These are phyloP conservation scores for Dunckerocampus dactyliophorus DNA, from an alignment of 2,113 vertebrate genomes.

Conservation along the genomic window DNA sequence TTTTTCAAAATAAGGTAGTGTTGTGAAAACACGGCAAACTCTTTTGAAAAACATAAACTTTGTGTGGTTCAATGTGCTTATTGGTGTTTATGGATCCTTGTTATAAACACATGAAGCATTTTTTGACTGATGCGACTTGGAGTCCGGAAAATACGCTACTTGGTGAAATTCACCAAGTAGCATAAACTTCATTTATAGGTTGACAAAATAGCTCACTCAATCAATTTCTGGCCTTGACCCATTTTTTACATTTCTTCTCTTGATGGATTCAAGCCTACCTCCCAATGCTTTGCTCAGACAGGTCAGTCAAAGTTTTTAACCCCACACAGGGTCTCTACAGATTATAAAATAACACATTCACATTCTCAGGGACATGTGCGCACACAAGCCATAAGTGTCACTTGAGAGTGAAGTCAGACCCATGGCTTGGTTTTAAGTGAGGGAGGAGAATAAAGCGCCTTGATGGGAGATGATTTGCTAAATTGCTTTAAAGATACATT, in stretches of 20 bases:
- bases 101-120: background rate
- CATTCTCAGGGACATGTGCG: background rate
- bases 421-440: slow-evolving; percentile 10
- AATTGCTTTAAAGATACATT: background rate
- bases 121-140: too few relatives aligned
- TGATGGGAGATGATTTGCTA: slow-evolving; percentile 5
- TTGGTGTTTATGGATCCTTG: background rate
- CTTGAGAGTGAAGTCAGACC: slow-evolving; percentile 9
- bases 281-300: slow-evolving; percentile 12
- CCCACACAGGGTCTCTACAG: slow-evolving; percentile 1
- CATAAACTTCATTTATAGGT: too few relatives aligned
- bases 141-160: too few relatives aligned
- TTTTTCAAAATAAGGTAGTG: background rate
- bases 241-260: slow-evolving; percentile 12
- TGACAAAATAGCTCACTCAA: background rate
- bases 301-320: slow-evolving; percentile 26
- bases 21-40: background rate
- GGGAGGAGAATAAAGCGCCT: slow-evolving; percentile 15
- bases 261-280: slow-evolving; percentile 31
- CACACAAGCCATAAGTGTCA: background rate
- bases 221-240: slow-evolving; percentile 7
- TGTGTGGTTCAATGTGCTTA: background rate
- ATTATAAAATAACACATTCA: slow-evolving; percentile 12
- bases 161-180: too few relatives aligned
- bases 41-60: background rate